Evolutionary conservation across 1,140 invertebrate genomes (phyloP), one percentile per base, ranked within the genome.

Genomic region (Drosophila sp.): DNA sequence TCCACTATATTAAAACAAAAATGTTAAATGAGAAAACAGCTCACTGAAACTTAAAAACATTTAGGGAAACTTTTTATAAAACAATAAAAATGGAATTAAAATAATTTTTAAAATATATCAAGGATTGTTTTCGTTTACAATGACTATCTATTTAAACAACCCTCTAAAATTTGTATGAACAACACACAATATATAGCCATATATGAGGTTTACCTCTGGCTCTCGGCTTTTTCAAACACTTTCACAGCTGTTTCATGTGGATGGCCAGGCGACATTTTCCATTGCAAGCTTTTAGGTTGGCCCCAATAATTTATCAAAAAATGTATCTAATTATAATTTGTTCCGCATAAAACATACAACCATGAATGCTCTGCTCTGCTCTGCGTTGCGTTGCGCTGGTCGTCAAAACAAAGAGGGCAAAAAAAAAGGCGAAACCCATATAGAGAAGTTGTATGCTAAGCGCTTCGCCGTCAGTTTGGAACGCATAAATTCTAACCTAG

Each of bases 261-360:
- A 50, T 27, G 44, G 44, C 23, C 44, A 50, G 23, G 23, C 25
- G 41, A 40, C 30, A 38, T 27, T 35, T 40, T 40, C 11, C 10
- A 23, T 11, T 66, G 65, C 70, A 67, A 63, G 65, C 70, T 70
- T 72, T 74, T 66, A 60, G 58, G 47, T 47, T 58, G 47, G 23
- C 58, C 8, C 25, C 54, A 47, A 66, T 75, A 64, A 79, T 69
- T 67, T 60, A 41, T 47, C 76, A 60, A 71, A 75, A 64, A 25
- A 72, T 86, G 83, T 87, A 74, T 89, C 84, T 83, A 87, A 87
- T 87, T 89, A 87, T 89, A 89, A 80, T 83, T 76, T 50, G 44
- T 17, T 57, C 54, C 50, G 70, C 40, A 54, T 65, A 75, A 70
- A 76, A 70, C 66, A 74, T 75, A 44, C 50, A 50, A 54, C 66